A percentile compares a stretch with the other conserved stretches of the same genome.
Evolutionary conservation across 2,888 invertebrate species (phyloP).

Genomic region (Cybosia mesomella): DNA sequence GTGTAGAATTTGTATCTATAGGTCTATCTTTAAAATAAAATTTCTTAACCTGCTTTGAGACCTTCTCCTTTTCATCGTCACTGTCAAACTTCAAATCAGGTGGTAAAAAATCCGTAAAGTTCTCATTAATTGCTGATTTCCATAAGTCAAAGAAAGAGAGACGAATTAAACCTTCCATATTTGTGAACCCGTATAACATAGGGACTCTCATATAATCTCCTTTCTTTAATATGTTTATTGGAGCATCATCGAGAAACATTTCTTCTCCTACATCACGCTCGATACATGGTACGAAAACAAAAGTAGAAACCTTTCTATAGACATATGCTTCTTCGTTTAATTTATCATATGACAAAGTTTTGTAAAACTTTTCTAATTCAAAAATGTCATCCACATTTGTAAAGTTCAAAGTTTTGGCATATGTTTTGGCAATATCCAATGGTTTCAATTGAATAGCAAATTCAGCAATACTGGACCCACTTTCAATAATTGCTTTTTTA

Average conservation of each 20-base stretch:
- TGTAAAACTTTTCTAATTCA: conserved; percentile 15
- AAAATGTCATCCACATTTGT: conserved; percentile 8
- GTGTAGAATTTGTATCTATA: background rate
- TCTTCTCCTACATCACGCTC: conserved; percentile 11
- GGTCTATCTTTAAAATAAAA: conserved; percentile 10
- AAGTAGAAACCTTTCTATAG: conserved; percentile 8
- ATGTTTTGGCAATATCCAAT: conserved; percentile 6
- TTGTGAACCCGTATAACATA: conserved; percentile 15
- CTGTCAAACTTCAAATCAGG: conserved; percentile 7
- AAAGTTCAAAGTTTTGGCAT: conserved; percentile 9
- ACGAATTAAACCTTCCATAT: conserved; percentile 15
- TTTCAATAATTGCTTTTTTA: conserved; percentile 17
- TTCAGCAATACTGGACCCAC: conserved; percentile 13
- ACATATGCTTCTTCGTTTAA: conserved; percentile 3
- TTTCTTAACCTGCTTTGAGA: background rate
- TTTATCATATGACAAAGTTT: background rate
- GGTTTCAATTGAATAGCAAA: conserved; percentile 11
- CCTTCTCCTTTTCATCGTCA: background rate
- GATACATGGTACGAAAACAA: conserved; percentile 14
- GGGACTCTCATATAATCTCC: conserved; percentile 10
- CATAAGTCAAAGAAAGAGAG: background rate
- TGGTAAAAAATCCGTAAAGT: conserved; percentile 17
- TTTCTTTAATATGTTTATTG: conserved; percentile 8
- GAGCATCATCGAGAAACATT: conserved; percentile 10
- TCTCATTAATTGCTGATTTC: conserved; percentile 9